These are phyloP conservation scores for Lycodopsis pacificus DNA, from an alignment of 2,797 vertebrate genomes.

Conservation along the genomic window DNA sequence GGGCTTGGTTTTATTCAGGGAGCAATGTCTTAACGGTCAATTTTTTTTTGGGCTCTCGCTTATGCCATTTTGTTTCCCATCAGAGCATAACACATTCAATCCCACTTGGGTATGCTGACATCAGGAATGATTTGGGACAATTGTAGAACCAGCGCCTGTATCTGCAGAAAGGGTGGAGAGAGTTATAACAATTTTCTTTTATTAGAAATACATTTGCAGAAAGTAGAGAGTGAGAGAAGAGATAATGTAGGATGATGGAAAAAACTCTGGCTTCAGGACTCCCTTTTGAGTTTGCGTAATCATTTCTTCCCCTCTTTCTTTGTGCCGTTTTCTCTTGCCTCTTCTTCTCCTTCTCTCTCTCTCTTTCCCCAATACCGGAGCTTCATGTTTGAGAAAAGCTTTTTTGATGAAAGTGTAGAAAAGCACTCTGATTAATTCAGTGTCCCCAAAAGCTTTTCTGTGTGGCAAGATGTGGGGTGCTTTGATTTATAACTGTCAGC, in stretches of 20 bases:
- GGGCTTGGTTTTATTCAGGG: slow-evolving; percentile 64
- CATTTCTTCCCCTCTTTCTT: background rate
- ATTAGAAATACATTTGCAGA: slow-evolving; percentile 1
- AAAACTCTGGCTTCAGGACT: slow-evolving; percentile 10
- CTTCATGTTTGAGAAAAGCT: slow-evolving; percentile 46
- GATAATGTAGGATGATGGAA: background rate
- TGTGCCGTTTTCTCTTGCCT: background rate
- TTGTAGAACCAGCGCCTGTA: slow-evolving; percentile 39
- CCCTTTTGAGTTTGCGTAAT: background rate
- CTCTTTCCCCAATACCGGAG: slow-evolving; percentile 16
- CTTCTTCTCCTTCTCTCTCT: background rate
- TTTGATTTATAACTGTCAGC: slow-evolving; percentile 15
- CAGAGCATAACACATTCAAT: slow-evolving; percentile 34
- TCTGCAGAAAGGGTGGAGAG: slow-evolving; percentile 21
- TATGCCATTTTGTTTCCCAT: slow-evolving; percentile 49
- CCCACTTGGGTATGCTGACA: background rate
- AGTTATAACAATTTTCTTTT: slow-evolving; percentile 11
- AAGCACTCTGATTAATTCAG: slow-evolving; percentile 57
- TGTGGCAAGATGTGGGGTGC: slow-evolving; percentile 24
- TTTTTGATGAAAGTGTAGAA: slow-evolving; percentile 6
- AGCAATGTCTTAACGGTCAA: slow-evolving; percentile 68
- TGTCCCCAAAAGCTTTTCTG: slow-evolving; percentile 56
- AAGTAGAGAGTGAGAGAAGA: background rate
- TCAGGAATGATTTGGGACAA: background rate
- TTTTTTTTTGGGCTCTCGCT: slow-evolving; percentile 31